Evolutionary conservation across 2,888 invertebrate species (phyloP).

Genomic region (Hypercompe scribonia): DNA sequence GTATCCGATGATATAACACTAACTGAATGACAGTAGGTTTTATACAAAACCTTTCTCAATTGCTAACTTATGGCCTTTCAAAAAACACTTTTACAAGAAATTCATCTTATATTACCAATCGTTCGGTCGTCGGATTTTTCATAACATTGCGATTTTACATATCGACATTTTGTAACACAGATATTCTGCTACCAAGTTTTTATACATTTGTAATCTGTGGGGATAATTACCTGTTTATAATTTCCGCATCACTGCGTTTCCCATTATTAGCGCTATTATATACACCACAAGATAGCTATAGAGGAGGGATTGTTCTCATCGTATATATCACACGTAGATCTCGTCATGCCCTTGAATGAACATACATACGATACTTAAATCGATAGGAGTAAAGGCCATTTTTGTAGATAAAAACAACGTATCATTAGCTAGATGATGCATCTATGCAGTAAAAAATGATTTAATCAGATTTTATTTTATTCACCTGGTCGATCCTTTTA

Average conservation of each 20-base stretch:
- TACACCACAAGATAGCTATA: constrained; percentile 12
- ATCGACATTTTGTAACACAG: constrained; percentile 24
- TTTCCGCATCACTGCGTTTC: constrained; percentile 50
- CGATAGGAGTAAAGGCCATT: constrained; percentile 23
- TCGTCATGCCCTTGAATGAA: constrained; percentile 29
- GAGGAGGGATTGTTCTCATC: constrained; percentile 17
- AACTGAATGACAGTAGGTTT: background rate
- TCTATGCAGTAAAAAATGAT: background rate
- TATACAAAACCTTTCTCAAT: background rate
- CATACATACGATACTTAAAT: constrained; percentile 20
- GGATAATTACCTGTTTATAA: constrained; percentile 49
- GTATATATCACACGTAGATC: constrained; percentile 38
- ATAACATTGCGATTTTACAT: background rate
- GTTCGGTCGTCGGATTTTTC: background rate
- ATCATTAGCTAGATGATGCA: background rate
- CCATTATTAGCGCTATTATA: constrained; percentile 48
- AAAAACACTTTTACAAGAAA: background rate
- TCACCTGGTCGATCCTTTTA: background rate
- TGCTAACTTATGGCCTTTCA: background rate
- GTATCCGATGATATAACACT: background rate
- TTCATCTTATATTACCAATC: background rate
- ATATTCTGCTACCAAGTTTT: constrained; percentile 28
- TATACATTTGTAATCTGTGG: constrained; percentile 29
- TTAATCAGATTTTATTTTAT: background rate
- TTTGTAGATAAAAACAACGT: constrained; percentile 12